Evolutionary conservation across 2,113 vertebrate genomes (phyloP), one percentile per base, ranked within the genome.

Genomic region (Stigmatopora argus): DNA sequence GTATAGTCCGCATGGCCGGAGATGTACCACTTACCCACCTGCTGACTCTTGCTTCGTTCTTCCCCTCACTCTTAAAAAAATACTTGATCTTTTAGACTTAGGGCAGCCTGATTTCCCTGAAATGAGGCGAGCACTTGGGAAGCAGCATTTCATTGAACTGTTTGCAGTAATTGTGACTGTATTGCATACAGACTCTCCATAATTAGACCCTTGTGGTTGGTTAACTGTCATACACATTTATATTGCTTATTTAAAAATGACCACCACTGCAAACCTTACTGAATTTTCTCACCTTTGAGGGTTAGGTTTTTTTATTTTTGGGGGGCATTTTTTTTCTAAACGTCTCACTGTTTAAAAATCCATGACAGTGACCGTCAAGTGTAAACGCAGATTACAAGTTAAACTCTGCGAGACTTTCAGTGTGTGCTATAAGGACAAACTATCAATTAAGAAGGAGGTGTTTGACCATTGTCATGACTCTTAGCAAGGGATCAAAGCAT

Each of bases 391-490:
- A 58, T 45, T 21, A 21, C 5, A 56, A 34, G 15, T 23, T 26
- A 17, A 7, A 7, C 21, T 41, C 38, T 45, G 13, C 8, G 19
- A n/a, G 2, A 31, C 17, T n/a, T 59, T 35, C 59, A 21, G n/a
- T 41, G 19, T 60, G 57, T 19, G 17, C 57, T 31, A 31, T 14
- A 26, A 55, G 21, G 26, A 19, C 57, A 44, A 41, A 41, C n/a
- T 35, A 35, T 1, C 21, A 31, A 41, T 41, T 18, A 60, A 57
- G 26, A 59, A 34, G 17, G n/a, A 19, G 10, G 18, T 67, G 44
- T 76, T 71, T 4, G 56, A 62, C 57, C 75, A 61, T 67, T 83
- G 74, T 85, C 80, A 83, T 72, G 76, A 75, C 63, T 81, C 41
- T 23, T 61, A 38, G 6, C 15, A 45, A 45, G 8, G 81, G 81